Evolutionary conservation across 2,888 invertebrate genomes (phyloP).

Genomic region (Drosophila yooni): DNA sequence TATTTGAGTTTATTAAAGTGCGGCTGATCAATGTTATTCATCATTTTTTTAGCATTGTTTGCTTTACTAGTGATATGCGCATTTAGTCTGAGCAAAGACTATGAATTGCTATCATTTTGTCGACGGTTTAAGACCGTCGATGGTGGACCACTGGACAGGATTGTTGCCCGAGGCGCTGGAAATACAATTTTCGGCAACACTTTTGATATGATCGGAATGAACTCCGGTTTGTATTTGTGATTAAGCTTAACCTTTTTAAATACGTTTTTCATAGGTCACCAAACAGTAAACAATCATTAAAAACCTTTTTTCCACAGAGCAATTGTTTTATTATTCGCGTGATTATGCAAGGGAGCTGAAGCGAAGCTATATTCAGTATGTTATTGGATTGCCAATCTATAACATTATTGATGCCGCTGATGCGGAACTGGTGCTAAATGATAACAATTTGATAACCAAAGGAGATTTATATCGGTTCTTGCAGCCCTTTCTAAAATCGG

Average conservation of each 20-base stretch:
- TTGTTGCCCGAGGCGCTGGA: conserved; percentile 52
- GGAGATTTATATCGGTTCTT: conserved; percentile 65
- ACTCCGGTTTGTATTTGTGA: conserved; percentile 46
- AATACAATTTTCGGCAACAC: conserved; percentile 72
- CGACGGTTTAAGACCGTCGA: conserved; percentile 64
- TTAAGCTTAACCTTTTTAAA: neutral
- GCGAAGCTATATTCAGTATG: conserved; percentile 65
- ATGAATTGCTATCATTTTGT: conserved; percentile 44
- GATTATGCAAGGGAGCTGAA: conserved; percentile 49
- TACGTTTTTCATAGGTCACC: neutral
- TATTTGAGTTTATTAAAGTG: neutral
- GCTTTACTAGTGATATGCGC: conserved; percentile 20
- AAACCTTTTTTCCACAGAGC: conserved; percentile 31
- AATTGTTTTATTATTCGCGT: conserved; percentile 60
- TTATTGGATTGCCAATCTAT: conserved; percentile 55
- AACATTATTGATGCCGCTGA: conserved; percentile 69
- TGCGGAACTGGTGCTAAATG: conserved; percentile 65
- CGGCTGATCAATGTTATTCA: conserved; percentile 29
- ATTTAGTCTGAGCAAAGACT: conserved; percentile 39
- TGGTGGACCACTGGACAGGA: conserved; percentile 58
- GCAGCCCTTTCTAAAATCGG: conserved; percentile 65
- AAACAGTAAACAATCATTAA: neutral
- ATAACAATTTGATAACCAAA: conserved; percentile 64
- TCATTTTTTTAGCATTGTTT: conserved; percentile 21
- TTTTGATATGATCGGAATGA: conserved; percentile 66